These are phyloP conservation scores for Drosophila mayri DNA, from an alignment of 1,140 invertebrate species.

Conservation along the genomic window DNA sequence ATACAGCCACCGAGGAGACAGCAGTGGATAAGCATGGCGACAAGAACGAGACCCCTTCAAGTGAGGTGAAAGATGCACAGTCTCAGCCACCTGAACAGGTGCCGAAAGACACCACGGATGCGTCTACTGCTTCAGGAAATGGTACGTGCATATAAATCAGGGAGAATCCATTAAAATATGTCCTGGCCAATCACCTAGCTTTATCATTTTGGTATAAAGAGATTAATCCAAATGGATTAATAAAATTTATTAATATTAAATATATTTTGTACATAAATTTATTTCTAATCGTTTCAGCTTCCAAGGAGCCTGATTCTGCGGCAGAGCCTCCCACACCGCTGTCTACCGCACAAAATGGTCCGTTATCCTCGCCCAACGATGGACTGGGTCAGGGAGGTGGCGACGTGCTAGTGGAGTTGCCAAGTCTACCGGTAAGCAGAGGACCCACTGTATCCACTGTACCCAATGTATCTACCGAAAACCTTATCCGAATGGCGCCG, in stretches of 20 bases:
- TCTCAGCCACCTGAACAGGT: conserved; percentile 27
- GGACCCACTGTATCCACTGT: conserved; percentile 34
- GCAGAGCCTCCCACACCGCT: conserved; percentile 11
- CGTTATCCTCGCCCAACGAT: conserved; percentile 13
- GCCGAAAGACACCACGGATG: conserved; percentile 37
- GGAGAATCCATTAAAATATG: conserved; percentile 40
- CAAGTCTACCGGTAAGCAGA: conserved; percentile 74
- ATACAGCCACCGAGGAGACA: background rate
- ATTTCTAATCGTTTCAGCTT: conserved; percentile 7
- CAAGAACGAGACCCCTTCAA: conserved; percentile 5
- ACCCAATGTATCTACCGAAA: conserved; percentile 22
- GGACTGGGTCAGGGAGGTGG: conserved; percentile 3
- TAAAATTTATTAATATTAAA: background rate
- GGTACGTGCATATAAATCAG: conserved; percentile 63
- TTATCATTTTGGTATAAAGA: background rate
- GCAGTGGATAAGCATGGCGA: conserved; percentile 8
- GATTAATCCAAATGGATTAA: too few relatives aligned
- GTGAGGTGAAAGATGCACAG: conserved; percentile 14
- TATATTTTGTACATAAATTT: too few relatives aligned
- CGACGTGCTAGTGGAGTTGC: conserved; percentile 17
- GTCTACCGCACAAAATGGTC: conserved; percentile 37
- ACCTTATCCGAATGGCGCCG: conserved; percentile 71
- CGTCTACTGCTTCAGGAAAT: conserved; percentile 28
- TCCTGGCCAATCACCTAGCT: background rate
- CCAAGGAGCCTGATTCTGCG: conserved; percentile 16